Evolutionary conservation across 1,140 invertebrate species (phyloP).

Genomic region (Triops longicaudatus): DNA sequence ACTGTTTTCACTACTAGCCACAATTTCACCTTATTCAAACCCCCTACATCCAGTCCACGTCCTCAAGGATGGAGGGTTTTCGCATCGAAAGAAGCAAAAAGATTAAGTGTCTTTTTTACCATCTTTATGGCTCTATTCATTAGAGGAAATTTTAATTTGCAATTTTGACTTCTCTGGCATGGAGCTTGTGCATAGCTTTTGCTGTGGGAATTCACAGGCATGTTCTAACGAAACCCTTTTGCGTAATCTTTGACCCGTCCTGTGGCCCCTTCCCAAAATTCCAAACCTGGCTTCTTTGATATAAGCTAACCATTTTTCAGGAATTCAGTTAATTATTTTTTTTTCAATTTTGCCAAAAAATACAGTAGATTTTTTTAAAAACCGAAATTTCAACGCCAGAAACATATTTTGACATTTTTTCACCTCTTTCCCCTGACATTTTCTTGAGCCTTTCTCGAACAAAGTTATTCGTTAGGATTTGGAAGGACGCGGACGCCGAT

Average conservation of each 20-base stretch:
- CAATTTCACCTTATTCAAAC: neutral
- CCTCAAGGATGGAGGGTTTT: neutral
- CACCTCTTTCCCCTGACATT: neutral
- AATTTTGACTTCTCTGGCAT: neutral
- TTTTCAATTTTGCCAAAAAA: neutral
- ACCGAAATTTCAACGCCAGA: neutral
- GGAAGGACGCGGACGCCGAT: constrained; percentile 40
- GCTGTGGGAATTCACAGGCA: neutral
- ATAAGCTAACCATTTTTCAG: neutral
- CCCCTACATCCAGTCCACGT: neutral
- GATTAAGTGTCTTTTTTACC: neutral
- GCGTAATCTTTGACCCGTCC: neutral
- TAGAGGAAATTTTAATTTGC: neutral
- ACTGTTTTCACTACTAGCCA: neutral
- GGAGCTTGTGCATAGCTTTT: neutral
- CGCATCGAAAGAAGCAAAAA: no score
- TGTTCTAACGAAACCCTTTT: neutral
- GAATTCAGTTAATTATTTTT: neutral
- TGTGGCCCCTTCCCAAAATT: neutral
- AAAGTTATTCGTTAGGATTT: constrained; percentile 24
- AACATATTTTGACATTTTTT: neutral
- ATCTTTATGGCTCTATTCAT: neutral
- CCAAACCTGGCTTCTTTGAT: neutral
- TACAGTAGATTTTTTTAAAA: neutral
- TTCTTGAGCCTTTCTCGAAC: constrained; percentile 7